These are phyloP conservation scores for Dione vanillae DNA, from an alignment of 2,888 invertebrate species.

Conservation along the genomic window DNA sequence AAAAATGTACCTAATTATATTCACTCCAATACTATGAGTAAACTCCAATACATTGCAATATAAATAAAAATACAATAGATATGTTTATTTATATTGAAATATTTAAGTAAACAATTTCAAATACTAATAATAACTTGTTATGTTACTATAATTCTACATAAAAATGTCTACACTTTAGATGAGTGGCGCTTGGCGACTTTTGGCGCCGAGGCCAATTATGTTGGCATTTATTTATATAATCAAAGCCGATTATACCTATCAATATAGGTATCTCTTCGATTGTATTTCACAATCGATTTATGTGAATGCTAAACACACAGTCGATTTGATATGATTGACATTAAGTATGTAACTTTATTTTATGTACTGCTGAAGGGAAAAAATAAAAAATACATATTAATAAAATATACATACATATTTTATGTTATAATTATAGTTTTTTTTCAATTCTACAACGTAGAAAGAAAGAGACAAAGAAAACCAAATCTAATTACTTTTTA, in stretches of 20 bases:
- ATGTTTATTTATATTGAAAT: neutral
- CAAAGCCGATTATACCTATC: slow-evolving; percentile 24
- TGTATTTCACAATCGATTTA: slow-evolving; percentile 21
- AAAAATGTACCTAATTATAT: no score
- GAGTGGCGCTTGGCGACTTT: slow-evolving; percentile 32
- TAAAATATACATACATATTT: no score
- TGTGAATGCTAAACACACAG: slow-evolving; percentile 11
- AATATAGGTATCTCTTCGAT: slow-evolving; percentile 13
- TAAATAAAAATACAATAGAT: neutral
- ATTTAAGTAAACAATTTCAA: neutral
- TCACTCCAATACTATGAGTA: no score
- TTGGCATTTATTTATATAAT: slow-evolving; percentile 37
- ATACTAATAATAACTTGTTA: neutral
- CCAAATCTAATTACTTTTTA: neutral
- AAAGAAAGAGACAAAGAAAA: neutral
- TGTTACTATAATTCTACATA: slow-evolving; percentile 13
- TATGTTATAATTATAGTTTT: no score
- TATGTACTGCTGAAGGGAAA: no score
- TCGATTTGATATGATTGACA: no score
- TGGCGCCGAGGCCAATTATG: slow-evolving; percentile 36
- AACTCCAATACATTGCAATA: no score
- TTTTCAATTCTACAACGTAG: no score
- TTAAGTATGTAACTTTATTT: no score
- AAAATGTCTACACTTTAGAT: slow-evolving; percentile 22
- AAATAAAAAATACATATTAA: no score